Base-by-base conservation (phyloP, 2,113 vertebrate genomes). In the Propithecus coquereli region DNA sequence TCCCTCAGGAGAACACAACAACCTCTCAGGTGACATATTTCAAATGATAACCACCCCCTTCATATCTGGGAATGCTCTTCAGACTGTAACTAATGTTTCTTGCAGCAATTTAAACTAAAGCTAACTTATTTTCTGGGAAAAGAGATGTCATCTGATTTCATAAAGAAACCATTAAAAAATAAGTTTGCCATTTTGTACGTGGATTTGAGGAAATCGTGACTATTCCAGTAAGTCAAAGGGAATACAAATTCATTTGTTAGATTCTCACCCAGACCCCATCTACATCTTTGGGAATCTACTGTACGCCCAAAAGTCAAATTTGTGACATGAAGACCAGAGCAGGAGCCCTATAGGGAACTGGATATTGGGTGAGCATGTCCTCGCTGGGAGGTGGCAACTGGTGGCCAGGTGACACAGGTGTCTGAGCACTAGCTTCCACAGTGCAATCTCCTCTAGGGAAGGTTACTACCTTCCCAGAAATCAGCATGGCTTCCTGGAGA, bases 361-460 rank as follows among this genome's bases (percentile, higher is more conserved):
- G 37, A 13, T n/a, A 16, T 11, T 3, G 16, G 68, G 9, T 25
- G 8, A 8, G 25, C 0, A 12, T 6, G 12, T 63, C n/a, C 30
- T 22, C 17, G 4, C 11, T 8, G 10, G 6, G 30, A 37, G 3
- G 70, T 47, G 34, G 63, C 37, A 3, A 2, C 22, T 47, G 2
- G 2, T 18, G 52, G 13, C 18, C 25, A 5, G 45, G 18, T 27
- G 14, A 8, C 17, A 6, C 30, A 45, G 20, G 86, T 32, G 9
- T 65, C 59, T 25, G 27, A 43, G 7, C 43, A 23, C 10, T 20
- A 81, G 32, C 17, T 18, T 59, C 40, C n/a, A n/a, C 47, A 22
- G n/a, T 0, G 2, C 34, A 81, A 17, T 76, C 40, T 57, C 59
- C 63, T 45, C 45, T 34, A 34, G 22, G 30, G 12, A 65, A 22